A percentile compares a stretch with the other conserved stretches of the same genome.
Evolutionary conservation across 2,888 invertebrate genomes (phyloP).

Genomic region (Digitonthophagus gazella): DNA sequence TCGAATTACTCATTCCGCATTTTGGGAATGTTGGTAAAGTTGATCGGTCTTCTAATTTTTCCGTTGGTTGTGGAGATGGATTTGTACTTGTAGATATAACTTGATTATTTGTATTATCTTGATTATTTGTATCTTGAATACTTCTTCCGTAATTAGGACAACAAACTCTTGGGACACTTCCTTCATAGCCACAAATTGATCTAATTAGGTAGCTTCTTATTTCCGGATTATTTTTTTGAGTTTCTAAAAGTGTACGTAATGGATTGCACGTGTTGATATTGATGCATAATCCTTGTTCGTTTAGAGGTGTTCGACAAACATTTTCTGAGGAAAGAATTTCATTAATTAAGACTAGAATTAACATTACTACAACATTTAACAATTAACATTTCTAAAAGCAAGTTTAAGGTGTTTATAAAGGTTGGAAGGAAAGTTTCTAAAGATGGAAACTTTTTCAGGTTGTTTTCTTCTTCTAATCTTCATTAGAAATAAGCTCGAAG

Average conservation of each 20-base stretch:
- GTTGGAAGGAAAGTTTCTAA: too few relatives aligned
- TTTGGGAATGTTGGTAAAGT: conserved; percentile 49
- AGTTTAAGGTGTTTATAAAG: too few relatives aligned
- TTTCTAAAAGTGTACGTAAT: conserved; percentile 53
- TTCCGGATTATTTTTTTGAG: conserved; percentile 50
- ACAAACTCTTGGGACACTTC: conserved; percentile 64
- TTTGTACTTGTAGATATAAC: conserved; percentile 5
- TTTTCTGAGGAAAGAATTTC: conserved; percentile 32
- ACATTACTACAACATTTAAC: too few relatives aligned
- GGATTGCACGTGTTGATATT: conserved; percentile 55
- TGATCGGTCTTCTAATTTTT: conserved; percentile 1
- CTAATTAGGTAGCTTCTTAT: conserved; percentile 57
- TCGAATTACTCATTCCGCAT: conserved; percentile 63
- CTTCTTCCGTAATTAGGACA: conserved; percentile 46
- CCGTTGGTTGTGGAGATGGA: conserved; percentile 22
- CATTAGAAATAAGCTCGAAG: too few relatives aligned
- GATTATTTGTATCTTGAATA: conserved; percentile 17
- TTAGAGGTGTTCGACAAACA: conserved; percentile 55
- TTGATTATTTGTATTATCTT: too few relatives aligned
- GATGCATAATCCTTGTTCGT: conserved; percentile 56
- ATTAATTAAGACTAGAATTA: too few relatives aligned
- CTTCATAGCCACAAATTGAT: conserved; percentile 70
- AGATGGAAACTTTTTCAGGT: too few relatives aligned
- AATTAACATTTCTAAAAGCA: too few relatives aligned
- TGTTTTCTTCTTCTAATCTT: too few relatives aligned